Evolutionary conservation across 2,797 vertebrate genomes (phyloP), one percentile per base, ranked within the genome.

Genomic region (Diceros bicornis): DNA sequence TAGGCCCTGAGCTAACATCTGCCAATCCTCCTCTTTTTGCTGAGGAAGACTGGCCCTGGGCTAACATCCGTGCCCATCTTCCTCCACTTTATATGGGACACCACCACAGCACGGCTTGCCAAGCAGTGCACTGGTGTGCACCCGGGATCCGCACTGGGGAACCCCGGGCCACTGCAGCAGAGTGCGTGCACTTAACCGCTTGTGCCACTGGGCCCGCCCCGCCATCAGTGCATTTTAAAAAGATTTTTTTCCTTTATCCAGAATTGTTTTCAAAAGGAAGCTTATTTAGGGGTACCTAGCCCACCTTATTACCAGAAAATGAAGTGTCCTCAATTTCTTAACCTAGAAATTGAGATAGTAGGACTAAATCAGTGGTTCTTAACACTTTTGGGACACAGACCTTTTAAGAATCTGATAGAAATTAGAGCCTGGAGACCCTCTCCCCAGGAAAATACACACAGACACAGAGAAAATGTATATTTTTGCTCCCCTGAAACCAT

Each of bases 211-310:
- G 41, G 41, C 41, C 41, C 4, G 41, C 41, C 41, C 41, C 4
- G 91, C 72, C 79, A 61, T 64, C 21, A 29, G 72, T 18, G 12
- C 5, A 47, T 91, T 79, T 89, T 87, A 16, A 25, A 44, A 90
- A 86, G 34, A 37, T 34, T 74, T 77, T 86, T 85, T 87, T 94
- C n/a, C 87, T 83, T 93, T 85, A 81, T 41, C 37, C 71, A 94
- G 16, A 89, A 97, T 55, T 91, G 79, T 79, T 96, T 93, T 86
- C 89, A 89, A 68, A 96, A 96, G 66, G 68, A 97, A 90, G 25
- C n/a, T 92, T 59, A 75, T 52, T 74, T 41, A 81, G 21, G 21
- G 44, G 50, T 64, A 29, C 10, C 82, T 69, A 21, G 6, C 50
- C 62, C 6, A 85, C 12, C 25, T 91, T 93, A 78, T 69, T 74